These are phyloP conservation scores for Harlomillsia oculata DNA, from an alignment of 1,140 invertebrate genomes.

Conservation along the genomic window DNA sequence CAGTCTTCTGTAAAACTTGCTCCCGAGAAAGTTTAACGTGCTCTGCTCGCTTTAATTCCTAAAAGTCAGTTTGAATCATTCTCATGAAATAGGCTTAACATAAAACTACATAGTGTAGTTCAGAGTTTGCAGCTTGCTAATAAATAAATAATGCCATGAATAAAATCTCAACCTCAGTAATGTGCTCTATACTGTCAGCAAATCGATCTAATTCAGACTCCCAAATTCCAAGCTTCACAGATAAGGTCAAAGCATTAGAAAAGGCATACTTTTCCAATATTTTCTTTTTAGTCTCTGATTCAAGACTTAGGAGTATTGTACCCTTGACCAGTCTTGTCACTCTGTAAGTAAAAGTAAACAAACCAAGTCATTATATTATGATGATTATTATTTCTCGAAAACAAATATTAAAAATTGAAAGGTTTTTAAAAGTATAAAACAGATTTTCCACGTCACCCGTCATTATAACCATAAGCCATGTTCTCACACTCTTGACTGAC, in stretches of 20 bases:
- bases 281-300: slow-evolving; percentile 32
- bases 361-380: too few relatives aligned
- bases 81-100: not conserved
- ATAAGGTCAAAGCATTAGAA: slow-evolving; percentile 82
- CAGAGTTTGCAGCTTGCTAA: not conserved
- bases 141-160: not conserved
- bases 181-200: slow-evolving; percentile 67
- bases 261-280: slow-evolving; percentile 65
- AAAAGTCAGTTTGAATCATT: not conserved
- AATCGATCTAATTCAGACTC: slow-evolving; percentile 73
- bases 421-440: too few relatives aligned
- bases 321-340: slow-evolving; percentile 38
- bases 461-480: slow-evolving; percentile 59
- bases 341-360: slow-evolving; percentile 36
- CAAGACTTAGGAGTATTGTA: slow-evolving; percentile 38
- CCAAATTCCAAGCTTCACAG: slow-evolving; percentile 86
- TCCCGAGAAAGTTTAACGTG: slow-evolving; percentile 56
- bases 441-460: too few relatives aligned
- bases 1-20: slow-evolving; percentile 75
- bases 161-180: slow-evolving; percentile 53
- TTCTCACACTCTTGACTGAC: slow-evolving; percentile 69
- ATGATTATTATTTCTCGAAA: too few relatives aligned
- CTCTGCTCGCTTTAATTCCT: slow-evolving; percentile 61
- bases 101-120: not conserved
- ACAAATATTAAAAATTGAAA: too few relatives aligned